phyloP scores from a whole-genome alignment of 2,888 invertebrate species.

The Axea sp. region DNA sequence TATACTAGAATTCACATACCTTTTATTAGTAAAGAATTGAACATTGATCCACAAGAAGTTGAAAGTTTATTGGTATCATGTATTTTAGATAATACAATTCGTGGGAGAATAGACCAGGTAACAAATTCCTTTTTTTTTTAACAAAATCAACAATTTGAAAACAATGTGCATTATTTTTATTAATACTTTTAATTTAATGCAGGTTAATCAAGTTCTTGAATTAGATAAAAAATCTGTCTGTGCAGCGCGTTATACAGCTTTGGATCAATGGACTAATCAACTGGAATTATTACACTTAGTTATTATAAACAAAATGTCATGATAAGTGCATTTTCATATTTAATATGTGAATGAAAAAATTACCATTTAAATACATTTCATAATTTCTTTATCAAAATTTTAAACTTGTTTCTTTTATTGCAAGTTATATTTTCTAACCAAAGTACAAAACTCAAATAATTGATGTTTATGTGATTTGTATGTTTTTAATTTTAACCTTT shows the following conservation, averaged over 20 bases:
- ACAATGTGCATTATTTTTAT: no score
- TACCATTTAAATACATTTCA: conserved; percentile 48
- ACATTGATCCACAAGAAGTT: conserved; percentile 96
- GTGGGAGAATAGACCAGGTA: conserved; percentile 93
- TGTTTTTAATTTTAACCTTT: no score
- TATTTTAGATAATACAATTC: conserved; percentile 95
- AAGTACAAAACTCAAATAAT: no score
- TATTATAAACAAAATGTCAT: conserved; percentile 96
- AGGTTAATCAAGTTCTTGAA: conserved; percentile 95
- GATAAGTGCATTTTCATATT: conserved; percentile 66
- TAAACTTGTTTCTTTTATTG: neutral
- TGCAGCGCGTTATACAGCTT: conserved; percentile 92
- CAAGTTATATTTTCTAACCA: neutral
- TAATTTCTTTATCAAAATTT: conserved; percentile 45
- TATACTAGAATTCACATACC: conserved; percentile 99
- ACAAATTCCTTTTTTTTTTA: conserved; percentile 69
- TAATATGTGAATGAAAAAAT: conserved; percentile 26
- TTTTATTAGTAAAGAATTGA: conserved; percentile 96
- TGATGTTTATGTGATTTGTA: no score
- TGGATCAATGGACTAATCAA: conserved; percentile 98
- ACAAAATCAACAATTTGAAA: no score
- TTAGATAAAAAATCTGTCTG: conserved; percentile 89
- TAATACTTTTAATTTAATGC: conserved; percentile 65
- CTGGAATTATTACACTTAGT: conserved; percentile 92
- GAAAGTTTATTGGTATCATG: conserved; percentile 98